Evolutionary conservation across 2,113 vertebrate species (phyloP).

Genomic region (Xerus inauris): DNA sequence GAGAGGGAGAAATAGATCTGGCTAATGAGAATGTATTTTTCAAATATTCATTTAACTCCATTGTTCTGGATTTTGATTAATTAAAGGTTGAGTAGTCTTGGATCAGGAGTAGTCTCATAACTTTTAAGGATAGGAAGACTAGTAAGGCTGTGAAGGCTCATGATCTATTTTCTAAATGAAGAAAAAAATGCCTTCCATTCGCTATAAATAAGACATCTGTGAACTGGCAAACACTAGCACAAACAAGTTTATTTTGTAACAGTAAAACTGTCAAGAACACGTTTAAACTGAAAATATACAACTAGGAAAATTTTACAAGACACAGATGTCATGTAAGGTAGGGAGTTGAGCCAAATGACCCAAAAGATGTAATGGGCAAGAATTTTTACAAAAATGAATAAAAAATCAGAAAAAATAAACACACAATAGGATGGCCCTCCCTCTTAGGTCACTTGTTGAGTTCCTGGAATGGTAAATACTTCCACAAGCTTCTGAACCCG

Average conservation of each 20-base stretch:
- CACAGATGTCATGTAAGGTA: slow-evolving; percentile 68
- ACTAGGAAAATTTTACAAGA: slow-evolving; percentile 76
- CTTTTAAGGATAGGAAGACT: slow-evolving; percentile 30
- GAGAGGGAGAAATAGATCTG: not conserved
- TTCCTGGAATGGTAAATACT: not conserved
- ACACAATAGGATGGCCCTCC: not conserved
- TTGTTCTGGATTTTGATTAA: slow-evolving; percentile 20
- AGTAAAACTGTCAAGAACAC: slow-evolving; percentile 77
- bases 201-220: slow-evolving; percentile 65
- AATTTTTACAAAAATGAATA: slow-evolving; percentile 55
- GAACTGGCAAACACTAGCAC: slow-evolving; percentile 51
- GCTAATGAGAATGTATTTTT: not conserved
- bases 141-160: not conserved
- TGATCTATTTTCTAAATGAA: slow-evolving; percentile 56
- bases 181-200: slow-evolving; percentile 46
- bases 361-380: slow-evolving; percentile 66
- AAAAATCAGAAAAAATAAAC: slow-evolving; percentile 1
- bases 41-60: slow-evolving; percentile 32
- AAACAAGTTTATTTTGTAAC: slow-evolving; percentile 73
- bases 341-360: slow-evolving; percentile 53
- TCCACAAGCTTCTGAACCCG: not conserved
- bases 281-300: slow-evolving; percentile 74
- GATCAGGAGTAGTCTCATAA: not conserved
- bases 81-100: not conserved
- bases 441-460: not conserved